Percentiles rank a stretch among this genome's conserved stretches.
These are phyloP conservation scores for Eulemur rubriventer DNA, from an alignment of 2,797 vertebrate species.

Conservation along the genomic window DNA sequence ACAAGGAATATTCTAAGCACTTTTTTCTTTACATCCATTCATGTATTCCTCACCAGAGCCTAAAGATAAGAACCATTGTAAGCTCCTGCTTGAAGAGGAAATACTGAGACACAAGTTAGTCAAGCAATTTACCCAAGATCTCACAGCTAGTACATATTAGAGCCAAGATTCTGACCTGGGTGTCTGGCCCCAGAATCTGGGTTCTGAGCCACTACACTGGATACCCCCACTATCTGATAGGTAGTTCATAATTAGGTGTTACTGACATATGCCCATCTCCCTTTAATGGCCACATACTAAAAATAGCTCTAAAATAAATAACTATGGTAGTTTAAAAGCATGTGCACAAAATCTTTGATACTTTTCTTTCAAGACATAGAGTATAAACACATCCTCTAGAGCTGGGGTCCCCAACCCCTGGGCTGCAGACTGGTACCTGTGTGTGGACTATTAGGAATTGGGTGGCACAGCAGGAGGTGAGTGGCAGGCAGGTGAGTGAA, in stretches of 20 bases:
- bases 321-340: not conserved
- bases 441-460: too few relatives aligned
- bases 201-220: not conserved
- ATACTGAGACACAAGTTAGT: not conserved
- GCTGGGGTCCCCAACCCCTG: too few relatives aligned
- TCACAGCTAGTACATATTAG: not conserved
- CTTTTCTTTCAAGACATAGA: not conserved
- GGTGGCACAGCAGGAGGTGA: too few relatives aligned
- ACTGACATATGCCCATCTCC: not conserved
- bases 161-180: not conserved
- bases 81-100: not conserved
- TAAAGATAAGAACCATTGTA: not conserved
- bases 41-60: not conserved
- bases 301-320: conserved; percentile 6
- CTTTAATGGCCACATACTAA: not conserved
- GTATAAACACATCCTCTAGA: not conserved
- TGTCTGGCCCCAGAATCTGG: not conserved
- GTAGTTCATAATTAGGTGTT: not conserved
- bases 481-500: too few relatives aligned
- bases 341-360: not conserved
- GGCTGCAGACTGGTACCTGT: too few relatives aligned
- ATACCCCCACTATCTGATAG: not conserved
- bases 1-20: not conserved
- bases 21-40: not conserved
- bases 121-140: not conserved